Evolutionary conservation across 2,113 vertebrate genomes (phyloP), one percentile per base, ranked within the genome.

Genomic region (Herpailurus yagouaroundi): DNA sequence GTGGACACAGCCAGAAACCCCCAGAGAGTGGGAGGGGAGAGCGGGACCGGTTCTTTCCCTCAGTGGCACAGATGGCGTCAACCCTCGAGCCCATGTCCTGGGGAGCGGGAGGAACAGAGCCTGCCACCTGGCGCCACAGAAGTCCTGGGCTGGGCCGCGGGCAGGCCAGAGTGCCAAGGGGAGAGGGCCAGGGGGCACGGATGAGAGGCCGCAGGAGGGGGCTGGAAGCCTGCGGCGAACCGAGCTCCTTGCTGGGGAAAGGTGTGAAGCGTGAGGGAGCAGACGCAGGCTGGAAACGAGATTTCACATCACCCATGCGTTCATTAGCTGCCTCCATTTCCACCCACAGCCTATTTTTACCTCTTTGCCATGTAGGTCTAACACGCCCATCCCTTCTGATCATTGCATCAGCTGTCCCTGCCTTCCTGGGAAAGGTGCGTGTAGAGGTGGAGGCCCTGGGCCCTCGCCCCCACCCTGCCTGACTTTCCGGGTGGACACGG

Each of bases 311-410:
- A 97, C 97, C 97, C 85, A 66, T 93, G 85, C 97, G 98, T 97
- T 98, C 94, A 98, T 97, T 94, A 98, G 93, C 96, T 76, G 96
- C 97, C 97, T 97, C 97, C 98, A 97, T 98, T 98, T 97, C 98
- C 98, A 81, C 98, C 97, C 96, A 9, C 97, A 1, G 64, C 95
- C 98, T 98, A 97, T 99, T 98, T 99, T 98, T 98, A 98, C 97
- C 96, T 97, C 64, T 95, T 97, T 94, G 86, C 66, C 93, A 95
- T 93, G 97, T 92, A 92, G 97, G 97, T 98, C 98, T 98, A 98
- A 97, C 98, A 76, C 97, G 87, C 96, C 84, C 95, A 91, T 98
- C 96, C 95, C 93, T 95, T 96, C 96, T 97, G 87, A 89, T 98
- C 95, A 68, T 84, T 76, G 57, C 96, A 94, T 97, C 94, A 96